Conservation (phyloP, 2,888 invertebrate species). For the Zeuzera pyrina region DNA sequence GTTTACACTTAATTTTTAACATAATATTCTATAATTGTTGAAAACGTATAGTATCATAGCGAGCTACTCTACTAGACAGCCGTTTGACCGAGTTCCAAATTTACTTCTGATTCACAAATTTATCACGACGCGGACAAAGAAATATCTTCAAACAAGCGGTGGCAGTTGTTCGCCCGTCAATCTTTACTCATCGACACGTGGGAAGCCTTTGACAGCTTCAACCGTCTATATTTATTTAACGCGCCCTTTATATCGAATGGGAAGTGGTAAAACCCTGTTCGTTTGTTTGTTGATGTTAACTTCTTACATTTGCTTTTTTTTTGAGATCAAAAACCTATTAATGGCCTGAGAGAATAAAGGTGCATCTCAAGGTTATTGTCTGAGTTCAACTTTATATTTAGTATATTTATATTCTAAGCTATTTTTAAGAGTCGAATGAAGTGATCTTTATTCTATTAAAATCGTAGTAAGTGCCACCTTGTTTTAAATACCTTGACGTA, state of each 20-base stretch:
- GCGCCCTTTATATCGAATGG: slow-evolving; percentile 3
- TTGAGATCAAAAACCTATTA: neutral
- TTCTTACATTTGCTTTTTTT: neutral
- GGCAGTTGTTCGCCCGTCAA: slow-evolving; percentile 38
- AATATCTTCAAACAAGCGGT: slow-evolving; percentile 21
- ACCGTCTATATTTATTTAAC: slow-evolving; percentile 11
- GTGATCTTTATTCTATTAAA: too few species aligned
- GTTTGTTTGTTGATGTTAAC: neutral
- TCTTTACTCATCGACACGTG: slow-evolving; percentile 30
- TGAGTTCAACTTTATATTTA: too few species aligned
- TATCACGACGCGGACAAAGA: slow-evolving; percentile 29
- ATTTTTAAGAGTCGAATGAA: too few species aligned
- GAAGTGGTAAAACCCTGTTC: neutral
- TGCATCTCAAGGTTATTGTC: too few species aligned
- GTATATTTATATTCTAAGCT: too few species aligned
- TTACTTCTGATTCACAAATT: slow-evolving; percentile 33
- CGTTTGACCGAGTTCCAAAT: slow-evolving; percentile 39
- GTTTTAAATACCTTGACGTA: too few species aligned
- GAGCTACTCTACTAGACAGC: slow-evolving; percentile 21
- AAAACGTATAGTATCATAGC: slow-evolving; percentile 5
- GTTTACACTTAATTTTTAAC: too few species aligned
- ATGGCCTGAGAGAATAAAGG: neutral
- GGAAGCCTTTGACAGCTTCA: slow-evolving; percentile 34
- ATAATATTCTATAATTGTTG: too few species aligned
- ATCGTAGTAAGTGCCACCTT: too few species aligned